Evolutionary conservation across 1,140 invertebrate genomes (phyloP), one percentile per base, ranked within the genome.

Genomic region (Platorchestia sp.): DNA sequence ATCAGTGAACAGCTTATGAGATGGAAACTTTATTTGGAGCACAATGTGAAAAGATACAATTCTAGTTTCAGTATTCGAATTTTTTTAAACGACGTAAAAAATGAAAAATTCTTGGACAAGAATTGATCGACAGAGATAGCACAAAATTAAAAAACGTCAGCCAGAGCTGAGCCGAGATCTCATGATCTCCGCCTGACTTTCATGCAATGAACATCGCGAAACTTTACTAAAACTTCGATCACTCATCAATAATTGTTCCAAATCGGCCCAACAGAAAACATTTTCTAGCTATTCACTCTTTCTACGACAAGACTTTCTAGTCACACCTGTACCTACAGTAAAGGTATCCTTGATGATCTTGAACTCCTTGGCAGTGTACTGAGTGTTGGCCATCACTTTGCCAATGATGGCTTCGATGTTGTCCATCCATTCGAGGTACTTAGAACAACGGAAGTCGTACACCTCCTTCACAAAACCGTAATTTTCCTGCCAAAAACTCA

Each of bases 401-500:
- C 96, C 96, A 95, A 96, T 96, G 95, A 96, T 96, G 47, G 96
- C 96, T 93, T 96, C 96, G 95, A 96, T 96, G 95, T 96, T 96
- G 96, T 96, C 96, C 96, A 96, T 96, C 96, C 96, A 96, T 95
- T 96, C 96, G 47, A 96, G 95, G 95, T 96, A 96, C 95, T 96
- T 96, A 27, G 96, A 95, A 47, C 96, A 96, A 45, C 96, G 95
- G 96, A 96, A 96, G 95, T 96, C 96, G 87, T 96, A 96, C 14
- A 96, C 96, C 95, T 96, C 96, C 96, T 96, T 96, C n/a, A 96
- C 96, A 95, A 96, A 96, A 96, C 96, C 96, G 96, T 96, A 96
- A 95, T 96, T 96, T 95, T 96, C 96, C 95, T 96, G 96, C 96
- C 96, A 96, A 96, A 96, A 96, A n/a, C 96, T 96, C 96, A 96